These are phyloP conservation scores for Heterotis niloticus DNA, from an alignment of 2,113 vertebrate species.

Conservation along the genomic window DNA sequence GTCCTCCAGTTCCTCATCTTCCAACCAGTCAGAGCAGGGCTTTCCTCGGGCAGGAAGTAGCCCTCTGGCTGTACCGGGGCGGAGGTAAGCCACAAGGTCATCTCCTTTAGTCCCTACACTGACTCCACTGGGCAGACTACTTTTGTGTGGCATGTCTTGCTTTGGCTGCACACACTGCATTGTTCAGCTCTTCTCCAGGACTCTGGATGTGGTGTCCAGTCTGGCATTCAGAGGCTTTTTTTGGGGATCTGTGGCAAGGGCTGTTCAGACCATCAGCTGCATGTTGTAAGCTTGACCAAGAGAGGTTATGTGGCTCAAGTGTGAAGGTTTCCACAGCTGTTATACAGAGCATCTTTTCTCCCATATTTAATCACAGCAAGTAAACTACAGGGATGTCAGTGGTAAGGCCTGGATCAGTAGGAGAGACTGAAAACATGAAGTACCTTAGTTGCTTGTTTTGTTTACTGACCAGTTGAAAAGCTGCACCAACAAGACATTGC, in stretches of 20 bases:
- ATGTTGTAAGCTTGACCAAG: background rate
- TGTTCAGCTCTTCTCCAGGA: background rate
- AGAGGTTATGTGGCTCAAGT: background rate
- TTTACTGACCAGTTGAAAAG: too few species aligned
- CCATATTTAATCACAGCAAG: too few species aligned
- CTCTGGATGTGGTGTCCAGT: background rate
- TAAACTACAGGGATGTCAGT: too few species aligned
- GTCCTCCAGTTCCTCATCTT: conserved; percentile 91
- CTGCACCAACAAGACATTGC: background rate
- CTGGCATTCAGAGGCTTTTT: background rate
- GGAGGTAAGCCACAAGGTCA: conserved; percentile 68
- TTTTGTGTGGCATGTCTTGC: background rate
- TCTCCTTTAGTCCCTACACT: background rate
- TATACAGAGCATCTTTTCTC: background rate
- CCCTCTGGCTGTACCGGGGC: conserved; percentile 86
- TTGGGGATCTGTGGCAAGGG: background rate
- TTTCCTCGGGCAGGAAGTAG: conserved; percentile 83
- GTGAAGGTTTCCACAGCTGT: background rate
- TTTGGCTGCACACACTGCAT: background rate
- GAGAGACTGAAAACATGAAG: background rate
- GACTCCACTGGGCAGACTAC: background rate
- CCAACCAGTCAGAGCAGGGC: conserved; percentile 83
- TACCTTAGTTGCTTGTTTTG: too few species aligned
- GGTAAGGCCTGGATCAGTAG: background rate
- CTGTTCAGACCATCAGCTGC: conserved; percentile 25